phyloP scores from a whole-genome alignment of 2,113 vertebrate species.

The mouse (Mus musculus) region GRCm39 chr3:82169001-82169500 shows the following conservation, averaged over 20 bases:
- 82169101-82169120: not conserved
- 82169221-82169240: not conserved
- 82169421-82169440: not conserved
- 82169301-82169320: not conserved
- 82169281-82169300: not conserved
- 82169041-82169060: not conserved
- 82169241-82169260: not conserved
- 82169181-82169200: not conserved
- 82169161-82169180: not conserved
- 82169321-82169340: not conserved
- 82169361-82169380: not conserved
- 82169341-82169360: not conserved
- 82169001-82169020: not conserved
- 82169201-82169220: not conserved
- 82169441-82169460: not conserved
- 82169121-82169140: not conserved
- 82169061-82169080: not conserved
- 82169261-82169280: not conserved
- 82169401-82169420: slow-evolving; percentile 53
- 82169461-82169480: slow-evolving; percentile 35
- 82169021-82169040: not conserved
- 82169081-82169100: not conserved
- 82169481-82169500: not conserved
- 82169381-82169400: not conserved
- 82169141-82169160: not conserved